phyloP scores from a whole-genome alignment of 2,888 invertebrate genomes.

The Aphodius granarius region DNA sequence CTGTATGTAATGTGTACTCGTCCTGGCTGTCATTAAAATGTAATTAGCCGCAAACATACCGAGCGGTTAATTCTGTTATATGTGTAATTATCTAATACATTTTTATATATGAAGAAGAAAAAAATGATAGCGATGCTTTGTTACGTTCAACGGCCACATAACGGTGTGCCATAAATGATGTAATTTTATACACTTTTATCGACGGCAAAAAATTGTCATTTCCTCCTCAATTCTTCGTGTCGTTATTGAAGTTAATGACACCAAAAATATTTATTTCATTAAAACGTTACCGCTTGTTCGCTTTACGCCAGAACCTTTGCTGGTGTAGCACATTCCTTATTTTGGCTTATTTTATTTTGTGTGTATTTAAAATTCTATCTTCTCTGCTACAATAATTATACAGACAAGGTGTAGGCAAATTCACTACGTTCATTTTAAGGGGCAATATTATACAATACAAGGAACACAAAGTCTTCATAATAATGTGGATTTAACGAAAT shows the following conservation, averaged over 20 bases:
- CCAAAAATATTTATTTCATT: background rate
- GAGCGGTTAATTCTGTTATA: conserved; percentile 3
- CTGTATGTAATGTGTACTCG: background rate
- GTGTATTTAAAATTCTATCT: background rate
- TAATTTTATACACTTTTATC: background rate
- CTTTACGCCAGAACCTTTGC: background rate
- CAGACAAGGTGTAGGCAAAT: too few relatives aligned
- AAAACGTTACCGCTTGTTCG: background rate
- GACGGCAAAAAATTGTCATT: background rate
- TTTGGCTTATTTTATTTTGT: background rate
- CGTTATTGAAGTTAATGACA: background rate
- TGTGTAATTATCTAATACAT: conserved; percentile 12
- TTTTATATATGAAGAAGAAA: conserved; percentile 20
- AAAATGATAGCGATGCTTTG: background rate
- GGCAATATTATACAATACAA: too few relatives aligned
- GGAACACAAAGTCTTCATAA: too few relatives aligned
- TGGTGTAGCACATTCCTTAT: background rate
- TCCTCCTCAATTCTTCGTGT: background rate
- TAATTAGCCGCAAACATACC: conserved; percentile 15
- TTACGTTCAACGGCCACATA: background rate
- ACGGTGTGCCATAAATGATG: background rate
- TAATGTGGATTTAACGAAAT: too few relatives aligned
- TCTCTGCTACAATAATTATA: background rate
- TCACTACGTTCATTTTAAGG: too few relatives aligned
- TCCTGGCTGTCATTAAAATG: conserved; percentile 16